These are phyloP conservation scores for Camponotus vicinus DNA, from an alignment of 1,140 invertebrate species.

Conservation along the genomic window DNA sequence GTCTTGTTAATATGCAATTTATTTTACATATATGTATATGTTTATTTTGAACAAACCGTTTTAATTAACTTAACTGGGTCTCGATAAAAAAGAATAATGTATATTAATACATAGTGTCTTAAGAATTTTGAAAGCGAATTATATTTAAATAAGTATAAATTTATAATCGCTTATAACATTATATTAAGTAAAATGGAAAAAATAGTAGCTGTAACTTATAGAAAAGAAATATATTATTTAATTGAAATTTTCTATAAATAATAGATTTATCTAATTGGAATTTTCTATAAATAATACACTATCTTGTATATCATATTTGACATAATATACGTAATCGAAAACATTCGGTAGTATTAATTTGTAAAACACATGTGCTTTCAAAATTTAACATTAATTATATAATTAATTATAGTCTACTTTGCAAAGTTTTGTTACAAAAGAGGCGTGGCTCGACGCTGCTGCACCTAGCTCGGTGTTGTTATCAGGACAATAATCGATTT, in stretches of 20 bases:
- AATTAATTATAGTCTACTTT: constrained; percentile 1
- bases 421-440: constrained; percentile 22
- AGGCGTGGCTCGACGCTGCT: neutral
- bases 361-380: neutral
- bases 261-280: neutral
- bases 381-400: constrained; percentile 49
- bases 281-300: neutral
- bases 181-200: neutral
- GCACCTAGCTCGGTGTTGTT: constrained; percentile 42
- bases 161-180: neutral
- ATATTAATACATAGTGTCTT: neutral
- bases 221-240: neutral
- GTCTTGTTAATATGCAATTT: neutral
- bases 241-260: neutral
- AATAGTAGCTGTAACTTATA: neutral
- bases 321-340: neutral
- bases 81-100: neutral
- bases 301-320: no score
- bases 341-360: neutral
- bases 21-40: neutral
- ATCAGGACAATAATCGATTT: constrained; percentile 64
- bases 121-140: neutral
- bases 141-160: neutral
- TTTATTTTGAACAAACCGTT: neutral
- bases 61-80: neutral